These are phyloP conservation scores for Chrysogorgia sp. DNA, from an alignment of 92 coral and sea anemone genomes.

Conservation along the genomic window DNA sequence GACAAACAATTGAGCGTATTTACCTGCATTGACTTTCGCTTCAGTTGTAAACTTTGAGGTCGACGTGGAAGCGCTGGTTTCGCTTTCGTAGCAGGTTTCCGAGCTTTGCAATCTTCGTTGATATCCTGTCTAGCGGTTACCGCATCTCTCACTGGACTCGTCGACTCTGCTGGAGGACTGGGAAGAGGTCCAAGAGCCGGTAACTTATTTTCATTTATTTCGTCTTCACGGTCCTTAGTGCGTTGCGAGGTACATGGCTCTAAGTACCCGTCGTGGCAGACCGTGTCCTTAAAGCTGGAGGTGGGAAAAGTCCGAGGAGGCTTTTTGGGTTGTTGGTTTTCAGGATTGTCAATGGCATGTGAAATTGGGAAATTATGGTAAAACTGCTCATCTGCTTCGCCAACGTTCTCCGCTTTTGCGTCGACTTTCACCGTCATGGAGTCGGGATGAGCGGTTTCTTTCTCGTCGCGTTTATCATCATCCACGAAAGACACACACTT, in stretches of 20 bases:
- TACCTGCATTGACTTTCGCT: conserved; percentile 22
- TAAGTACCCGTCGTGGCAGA: conserved; percentile 7
- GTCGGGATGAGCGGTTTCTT: background rate
- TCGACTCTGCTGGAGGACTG: conserved; percentile 14
- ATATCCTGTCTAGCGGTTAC: background rate
- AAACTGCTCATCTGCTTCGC: background rate
- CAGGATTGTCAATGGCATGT: conserved; percentile 10
- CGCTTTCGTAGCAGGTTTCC: conserved; percentile 8
- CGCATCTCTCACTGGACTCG: background rate
- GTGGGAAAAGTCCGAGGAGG: conserved; percentile 7
- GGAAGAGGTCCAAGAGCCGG: conserved; percentile 38
- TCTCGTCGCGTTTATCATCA: background rate
- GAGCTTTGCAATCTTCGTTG: background rate
- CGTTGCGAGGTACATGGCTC: conserved; percentile 25
- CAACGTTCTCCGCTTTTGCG: background rate
- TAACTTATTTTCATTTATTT: conserved; percentile 33
- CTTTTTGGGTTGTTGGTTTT: background rate
- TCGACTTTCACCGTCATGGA: conserved; percentile 7
- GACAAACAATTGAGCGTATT: background rate
- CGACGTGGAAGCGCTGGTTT: conserved; percentile 30
- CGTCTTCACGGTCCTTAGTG: conserved; percentile 31
- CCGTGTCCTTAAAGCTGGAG: background rate
- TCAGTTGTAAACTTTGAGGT: conserved; percentile 1
- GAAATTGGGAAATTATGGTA: conserved; percentile 39
- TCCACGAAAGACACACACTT: conserved; percentile 14